phyloP scores from a whole-genome alignment of 2,888 invertebrate genomes.

The Mimas tiliae region DNA sequence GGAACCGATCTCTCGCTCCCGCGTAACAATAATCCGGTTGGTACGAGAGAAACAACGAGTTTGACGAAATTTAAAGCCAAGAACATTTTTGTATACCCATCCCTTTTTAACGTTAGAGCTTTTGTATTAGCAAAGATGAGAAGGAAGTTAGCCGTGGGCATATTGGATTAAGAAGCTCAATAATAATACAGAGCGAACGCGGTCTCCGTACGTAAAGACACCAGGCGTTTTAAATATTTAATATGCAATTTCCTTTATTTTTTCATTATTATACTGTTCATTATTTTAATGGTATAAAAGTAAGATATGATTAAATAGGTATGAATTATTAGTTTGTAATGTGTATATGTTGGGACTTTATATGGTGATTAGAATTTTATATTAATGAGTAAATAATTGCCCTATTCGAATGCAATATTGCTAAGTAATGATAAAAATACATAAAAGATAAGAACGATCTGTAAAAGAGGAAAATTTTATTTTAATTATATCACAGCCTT shows the following conservation, averaged over 20 bases:
- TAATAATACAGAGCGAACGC: conserved; percentile 80
- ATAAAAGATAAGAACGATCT: background rate
- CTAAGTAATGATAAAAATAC: background rate
- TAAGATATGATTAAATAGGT: conserved; percentile 61
- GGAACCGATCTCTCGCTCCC: conserved; percentile 69
- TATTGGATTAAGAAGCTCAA: conserved; percentile 79
- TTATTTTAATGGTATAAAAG: conserved; percentile 67
- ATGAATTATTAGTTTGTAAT: conserved; percentile 61
- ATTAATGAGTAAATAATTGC: conserved; percentile 31
- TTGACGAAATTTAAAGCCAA: conserved; percentile 43
- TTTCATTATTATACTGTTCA: conserved; percentile 60
- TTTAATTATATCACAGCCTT: background rate
- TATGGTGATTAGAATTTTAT: conserved; percentile 41
- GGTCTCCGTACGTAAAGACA: conserved; percentile 76
- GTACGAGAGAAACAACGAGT: conserved; percentile 69
- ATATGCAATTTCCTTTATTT: conserved; percentile 80
- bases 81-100: conserved; percentile 43
- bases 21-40: conserved; percentile 49
- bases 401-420: background rate
- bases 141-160: conserved; percentile 52
- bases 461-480: background rate
- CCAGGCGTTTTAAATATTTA: conserved; percentile 80
- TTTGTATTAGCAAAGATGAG: conserved; percentile 57
- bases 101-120: conserved; percentile 52
- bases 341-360: conserved; percentile 44